Conservation (phyloP, 2,797 vertebrate genomes). For the Rachycentron canadum region DNA sequence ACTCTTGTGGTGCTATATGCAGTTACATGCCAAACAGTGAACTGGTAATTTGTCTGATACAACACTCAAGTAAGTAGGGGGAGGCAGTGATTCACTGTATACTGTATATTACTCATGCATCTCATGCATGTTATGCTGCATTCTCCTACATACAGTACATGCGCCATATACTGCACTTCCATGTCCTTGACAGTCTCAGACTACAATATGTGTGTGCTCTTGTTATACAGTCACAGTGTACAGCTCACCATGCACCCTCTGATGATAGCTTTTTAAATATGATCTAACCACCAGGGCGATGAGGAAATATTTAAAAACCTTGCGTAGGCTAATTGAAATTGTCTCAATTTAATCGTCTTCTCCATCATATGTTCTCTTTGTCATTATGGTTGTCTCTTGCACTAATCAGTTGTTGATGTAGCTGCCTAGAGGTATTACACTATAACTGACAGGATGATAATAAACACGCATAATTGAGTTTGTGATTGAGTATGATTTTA, state of each 20-base stretch:
- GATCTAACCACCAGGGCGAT: slow-evolving; percentile 30
- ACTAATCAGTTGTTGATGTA: slow-evolving; percentile 72
- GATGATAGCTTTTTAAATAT: slow-evolving; percentile 35
- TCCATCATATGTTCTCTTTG: slow-evolving; percentile 54
- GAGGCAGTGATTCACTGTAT: background rate
- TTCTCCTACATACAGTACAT: background rate
- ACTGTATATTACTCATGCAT: no score
- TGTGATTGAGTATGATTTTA: slow-evolving; percentile 68
- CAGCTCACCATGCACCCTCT: slow-evolving; percentile 19
- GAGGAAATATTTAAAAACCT: slow-evolving; percentile 45
- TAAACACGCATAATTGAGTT: slow-evolving; percentile 72
- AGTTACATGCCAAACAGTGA: background rate
- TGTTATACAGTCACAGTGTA: slow-evolving; percentile 9
- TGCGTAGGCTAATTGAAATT: slow-evolving; percentile 64
- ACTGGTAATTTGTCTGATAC: slow-evolving; percentile 3
- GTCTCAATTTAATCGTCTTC: slow-evolving; percentile 52
- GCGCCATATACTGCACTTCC: background rate
- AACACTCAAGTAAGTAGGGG: background rate
- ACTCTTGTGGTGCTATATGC: background rate
- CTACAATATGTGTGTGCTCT: slow-evolving; percentile 19
- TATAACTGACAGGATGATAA: slow-evolving; percentile 67
- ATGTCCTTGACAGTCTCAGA: slow-evolving; percentile 9
- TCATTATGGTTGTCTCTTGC: slow-evolving; percentile 54
- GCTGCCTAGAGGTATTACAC: slow-evolving; percentile 50
- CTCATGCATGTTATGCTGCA: background rate